These are phyloP conservation scores for Drosophila seguyi DNA, from an alignment of 1,140 invertebrate species.

Conservation along the genomic window DNA sequence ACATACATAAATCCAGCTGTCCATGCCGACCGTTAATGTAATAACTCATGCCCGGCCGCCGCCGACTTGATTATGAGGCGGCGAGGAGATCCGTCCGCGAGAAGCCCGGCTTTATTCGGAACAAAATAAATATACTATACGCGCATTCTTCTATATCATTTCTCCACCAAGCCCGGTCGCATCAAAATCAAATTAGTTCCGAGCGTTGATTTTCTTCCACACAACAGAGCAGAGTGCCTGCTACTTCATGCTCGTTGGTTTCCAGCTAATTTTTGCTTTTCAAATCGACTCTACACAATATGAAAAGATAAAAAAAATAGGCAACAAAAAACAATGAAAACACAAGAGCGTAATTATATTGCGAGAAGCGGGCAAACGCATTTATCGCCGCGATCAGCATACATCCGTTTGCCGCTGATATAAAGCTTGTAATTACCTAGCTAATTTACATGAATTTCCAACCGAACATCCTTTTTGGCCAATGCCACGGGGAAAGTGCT, in stretches of 20 bases:
- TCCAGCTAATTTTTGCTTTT: slow-evolving; percentile 74
- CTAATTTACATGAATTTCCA: slow-evolving; percentile 75
- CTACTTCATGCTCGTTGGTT: slow-evolving; percentile 78
- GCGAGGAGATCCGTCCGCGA: slow-evolving; percentile 14
- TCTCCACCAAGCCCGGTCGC: slow-evolving; percentile 52
- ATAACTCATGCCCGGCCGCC: slow-evolving; percentile 62
- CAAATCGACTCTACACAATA: slow-evolving; percentile 46
- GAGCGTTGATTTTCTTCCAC: slow-evolving; percentile 75
- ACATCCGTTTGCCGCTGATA: slow-evolving; percentile 65
- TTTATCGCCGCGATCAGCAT: slow-evolving; percentile 76
- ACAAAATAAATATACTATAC: slow-evolving; percentile 23
- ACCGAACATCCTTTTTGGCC: slow-evolving; percentile 70
- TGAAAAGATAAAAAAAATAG: neutral
- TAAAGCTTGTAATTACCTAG: slow-evolving; percentile 67
- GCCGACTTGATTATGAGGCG: slow-evolving; percentile 39
- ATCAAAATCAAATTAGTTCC: slow-evolving; percentile 84
- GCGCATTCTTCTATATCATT: slow-evolving; percentile 69
- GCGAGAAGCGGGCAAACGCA: slow-evolving; percentile 72
- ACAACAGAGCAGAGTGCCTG: slow-evolving; percentile 27
- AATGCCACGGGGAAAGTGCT: neutral
- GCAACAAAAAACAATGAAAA: slow-evolving; percentile 12
- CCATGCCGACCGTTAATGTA: slow-evolving; percentile 69
- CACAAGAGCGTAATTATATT: slow-evolving; percentile 78
- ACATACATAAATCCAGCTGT: slow-evolving; percentile 54
- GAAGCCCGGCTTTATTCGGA: slow-evolving; percentile 48